A percentile compares a stretch with the other conserved stretches of the same genome.
These are phyloP conservation scores for Nyctibius grandis DNA, from an alignment of 2,797 vertebrate genomes.

Conservation along the genomic window DNA sequence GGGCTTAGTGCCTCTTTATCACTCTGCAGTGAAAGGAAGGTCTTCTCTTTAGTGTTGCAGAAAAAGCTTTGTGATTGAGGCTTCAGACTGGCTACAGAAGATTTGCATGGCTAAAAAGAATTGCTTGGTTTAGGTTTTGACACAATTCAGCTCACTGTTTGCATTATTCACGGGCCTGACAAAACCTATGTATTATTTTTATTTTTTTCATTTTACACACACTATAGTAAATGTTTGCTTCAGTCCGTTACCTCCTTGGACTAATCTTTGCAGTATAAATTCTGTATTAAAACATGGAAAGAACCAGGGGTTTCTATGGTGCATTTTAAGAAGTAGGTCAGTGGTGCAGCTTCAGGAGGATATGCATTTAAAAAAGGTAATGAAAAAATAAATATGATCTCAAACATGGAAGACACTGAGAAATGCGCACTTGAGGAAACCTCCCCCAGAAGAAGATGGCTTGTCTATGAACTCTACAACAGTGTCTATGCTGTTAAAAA, in stretches of 20 bases:
- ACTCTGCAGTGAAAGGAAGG: constrained; percentile 7
- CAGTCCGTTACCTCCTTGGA: neutral
- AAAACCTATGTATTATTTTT: neutral
- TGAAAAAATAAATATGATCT: neutral
- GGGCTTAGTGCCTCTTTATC: constrained; percentile 22
- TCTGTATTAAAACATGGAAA: neutral
- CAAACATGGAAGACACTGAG: neutral
- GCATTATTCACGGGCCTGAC: constrained; percentile 42
- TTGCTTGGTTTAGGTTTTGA: neutral
- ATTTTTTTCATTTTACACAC: neutral
- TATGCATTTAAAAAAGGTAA: neutral
- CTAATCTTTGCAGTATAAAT: neutral
- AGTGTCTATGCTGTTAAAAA: neutral
- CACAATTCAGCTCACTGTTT: constrained; percentile 1
- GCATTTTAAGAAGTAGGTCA: constrained; percentile 29
- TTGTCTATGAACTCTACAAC: neutral
- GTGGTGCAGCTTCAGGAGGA: neutral
- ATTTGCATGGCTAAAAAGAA: constrained; percentile 48
- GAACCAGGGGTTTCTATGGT: neutral
- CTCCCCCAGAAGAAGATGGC: neutral
- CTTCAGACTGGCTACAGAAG: neutral
- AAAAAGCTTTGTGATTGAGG: constrained; percentile 3
- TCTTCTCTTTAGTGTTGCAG: constrained; percentile 11
- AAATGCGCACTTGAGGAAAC: neutral
- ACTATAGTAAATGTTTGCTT: constrained; percentile 8